A percentile compares a stretch with the other conserved stretches of the same genome.
Evolutionary conservation across 2,113 vertebrate genomes (phyloP).

Genomic region (Corydoras sp.): DNA sequence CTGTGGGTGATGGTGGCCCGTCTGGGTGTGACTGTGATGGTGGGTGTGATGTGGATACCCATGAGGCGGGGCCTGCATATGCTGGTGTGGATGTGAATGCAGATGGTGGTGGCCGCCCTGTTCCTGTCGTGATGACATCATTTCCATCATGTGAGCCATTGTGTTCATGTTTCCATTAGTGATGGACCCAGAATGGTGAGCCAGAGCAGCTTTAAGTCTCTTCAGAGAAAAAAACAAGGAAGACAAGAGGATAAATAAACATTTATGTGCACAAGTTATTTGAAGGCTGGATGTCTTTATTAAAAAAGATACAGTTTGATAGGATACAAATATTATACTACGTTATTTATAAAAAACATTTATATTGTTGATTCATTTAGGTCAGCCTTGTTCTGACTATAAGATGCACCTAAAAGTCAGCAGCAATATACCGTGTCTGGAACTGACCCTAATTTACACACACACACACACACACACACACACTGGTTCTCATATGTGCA

Average conservation of each 20-base stretch:
- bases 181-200: constrained; percentile 89
- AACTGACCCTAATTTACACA: constrained; percentile 15
- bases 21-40: constrained; percentile 80
- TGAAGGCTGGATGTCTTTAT: too few relatives aligned
- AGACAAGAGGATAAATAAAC: neutral
- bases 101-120: constrained; percentile 85
- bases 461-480: neutral
- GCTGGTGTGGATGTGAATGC: constrained; percentile 93
- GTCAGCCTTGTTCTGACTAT: too few relatives aligned
- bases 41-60: constrained; percentile 79
- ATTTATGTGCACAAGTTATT: too few relatives aligned
- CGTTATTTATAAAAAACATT: neutral
- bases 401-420: constrained; percentile 9
- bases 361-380: neutral
- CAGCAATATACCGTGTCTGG: neutral
- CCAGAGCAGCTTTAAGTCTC: constrained; percentile 95
- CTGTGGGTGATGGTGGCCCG: constrained; percentile 82
- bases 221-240: constrained; percentile 59
- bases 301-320: too few relatives aligned
- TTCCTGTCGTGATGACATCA: constrained; percentile 94
- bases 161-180: constrained; percentile 95
- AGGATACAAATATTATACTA: too few relatives aligned
- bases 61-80: constrained; percentile 85
- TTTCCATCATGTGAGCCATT: constrained; percentile 99
- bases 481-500: neutral